Conservation (phyloP, 2,113 vertebrate genomes). For the Oophaga pumilio region DNA sequence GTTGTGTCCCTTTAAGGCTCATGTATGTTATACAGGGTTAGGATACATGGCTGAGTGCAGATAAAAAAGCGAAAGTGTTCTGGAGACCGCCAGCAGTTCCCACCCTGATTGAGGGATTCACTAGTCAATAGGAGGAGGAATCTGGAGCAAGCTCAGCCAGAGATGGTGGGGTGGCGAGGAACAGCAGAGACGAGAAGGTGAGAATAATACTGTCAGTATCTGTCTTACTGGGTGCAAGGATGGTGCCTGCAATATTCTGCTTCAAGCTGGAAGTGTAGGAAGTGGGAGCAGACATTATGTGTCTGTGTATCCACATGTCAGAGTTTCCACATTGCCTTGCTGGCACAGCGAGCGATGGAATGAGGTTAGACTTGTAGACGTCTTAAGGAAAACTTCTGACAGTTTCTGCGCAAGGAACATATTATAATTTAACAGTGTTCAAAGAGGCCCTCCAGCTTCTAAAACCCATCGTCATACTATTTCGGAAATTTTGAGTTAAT, state of each 20-base stretch:
- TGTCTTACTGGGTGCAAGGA: neutral
- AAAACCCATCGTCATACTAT: no score
- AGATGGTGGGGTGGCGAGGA: neutral
- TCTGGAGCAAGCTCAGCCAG: neutral
- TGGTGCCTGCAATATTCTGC: neutral
- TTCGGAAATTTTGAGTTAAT: no score
- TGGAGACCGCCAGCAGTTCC: neutral
- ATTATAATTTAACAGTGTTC: neutral
- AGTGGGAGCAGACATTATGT: neutral
- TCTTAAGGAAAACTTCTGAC: neutral
- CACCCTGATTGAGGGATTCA: neutral
- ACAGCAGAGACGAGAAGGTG: constrained; percentile 20
- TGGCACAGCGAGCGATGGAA: neutral
- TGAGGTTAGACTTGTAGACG: neutral
- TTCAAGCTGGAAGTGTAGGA: neutral
- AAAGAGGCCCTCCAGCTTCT: no score
- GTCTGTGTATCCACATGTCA: neutral
- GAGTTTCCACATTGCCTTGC: neutral
- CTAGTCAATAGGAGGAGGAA: neutral
- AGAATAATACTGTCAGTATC: neutral
- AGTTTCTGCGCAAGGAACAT: neutral
- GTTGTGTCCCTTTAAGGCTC: constrained; percentile 7
- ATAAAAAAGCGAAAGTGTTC: neutral
- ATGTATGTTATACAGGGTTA: neutral
- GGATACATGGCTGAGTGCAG: neutral